phyloP scores from a whole-genome alignment of 2,888 invertebrate species.

The Apamea anceps region DNA sequence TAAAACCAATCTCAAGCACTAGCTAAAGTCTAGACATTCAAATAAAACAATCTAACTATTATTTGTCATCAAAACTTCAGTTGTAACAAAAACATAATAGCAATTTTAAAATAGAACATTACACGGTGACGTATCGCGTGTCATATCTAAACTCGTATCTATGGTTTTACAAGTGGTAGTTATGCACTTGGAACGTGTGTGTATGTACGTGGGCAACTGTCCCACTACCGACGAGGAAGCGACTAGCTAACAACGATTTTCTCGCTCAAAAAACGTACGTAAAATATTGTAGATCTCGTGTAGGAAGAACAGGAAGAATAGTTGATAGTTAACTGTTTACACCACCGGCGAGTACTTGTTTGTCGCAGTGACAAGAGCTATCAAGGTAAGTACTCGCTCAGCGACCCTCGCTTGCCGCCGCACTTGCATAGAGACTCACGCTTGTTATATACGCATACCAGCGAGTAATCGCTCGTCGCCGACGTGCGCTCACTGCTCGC shows the following conservation, averaged over 20 bases:
- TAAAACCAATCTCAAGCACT: conserved; percentile 16
- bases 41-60: conserved; percentile 24
- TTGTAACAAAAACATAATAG: conserved; percentile 22
- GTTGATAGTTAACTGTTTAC: not conserved
- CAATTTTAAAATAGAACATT: conserved; percentile 19
- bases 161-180: conserved; percentile 37
- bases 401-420: not conserved
- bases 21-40: conserved; percentile 30
- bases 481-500: not conserved
- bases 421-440: not conserved
- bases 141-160: conserved; percentile 39
- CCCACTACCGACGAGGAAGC: not conserved
- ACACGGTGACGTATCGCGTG: conserved; percentile 24
- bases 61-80: conserved; percentile 10
- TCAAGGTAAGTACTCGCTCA: not conserved
- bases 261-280: no score
- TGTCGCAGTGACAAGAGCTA: not conserved
- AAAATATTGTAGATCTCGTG: not conserved
- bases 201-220: not conserved
- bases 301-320: not conserved
- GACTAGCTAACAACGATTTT: not conserved
- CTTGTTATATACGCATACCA: not conserved
- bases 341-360: not conserved
- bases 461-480: not conserved
- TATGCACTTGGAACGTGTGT: conserved; percentile 33